Evolutionary conservation across 2,888 invertebrate genomes (phyloP), one percentile per base, ranked within the genome.

Genomic region (Mantis religiosa): DNA sequence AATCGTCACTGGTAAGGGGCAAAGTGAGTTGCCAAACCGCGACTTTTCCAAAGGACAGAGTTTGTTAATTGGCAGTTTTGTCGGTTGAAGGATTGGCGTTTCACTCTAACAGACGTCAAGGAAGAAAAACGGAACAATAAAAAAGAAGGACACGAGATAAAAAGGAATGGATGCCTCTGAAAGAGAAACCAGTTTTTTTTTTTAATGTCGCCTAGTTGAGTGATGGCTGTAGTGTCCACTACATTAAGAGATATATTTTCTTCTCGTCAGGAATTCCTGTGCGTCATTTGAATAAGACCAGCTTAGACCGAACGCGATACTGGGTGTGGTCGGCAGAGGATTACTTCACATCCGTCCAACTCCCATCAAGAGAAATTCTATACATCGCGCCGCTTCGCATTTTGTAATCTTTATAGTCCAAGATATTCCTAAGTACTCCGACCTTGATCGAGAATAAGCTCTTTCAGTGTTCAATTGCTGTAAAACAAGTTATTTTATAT

Each of bases 31-130:
- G 87, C 87, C 87, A 87, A 82, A 82, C 87, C 2, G 7, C 14
- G 82, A n/a, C 34, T 27, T 27, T 25, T 9, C 30, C 28, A 20
- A 9, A 28, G 54, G 88, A 88, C 88, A 85, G 85, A 85, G 81
- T 82, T 25, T 41, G 82, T 89, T 89, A 89, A 89, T 89, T 89
- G 89, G 87, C 89, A 89, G 89, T 87, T 89, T 87, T 89, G 89
- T 89, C 34, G 47, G 83, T 87, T 89, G 89, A 89, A 89, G 89
- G 87, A 89, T 87, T 89, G 89, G 89, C 82, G 41, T 82, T 87
- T 87, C 87, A 87, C 82, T 87, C 25, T 87, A 85, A 87, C 87
- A 82, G 87, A 82, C 81, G 87, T 71, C 85, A 87, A 82, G 12
- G 87, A 20, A 87, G 87, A 82, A 82, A n/a, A 83, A 83, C 83